Base-by-base conservation (phyloP, 2,888 invertebrate species). In the Pterobdella sp. region DNA sequence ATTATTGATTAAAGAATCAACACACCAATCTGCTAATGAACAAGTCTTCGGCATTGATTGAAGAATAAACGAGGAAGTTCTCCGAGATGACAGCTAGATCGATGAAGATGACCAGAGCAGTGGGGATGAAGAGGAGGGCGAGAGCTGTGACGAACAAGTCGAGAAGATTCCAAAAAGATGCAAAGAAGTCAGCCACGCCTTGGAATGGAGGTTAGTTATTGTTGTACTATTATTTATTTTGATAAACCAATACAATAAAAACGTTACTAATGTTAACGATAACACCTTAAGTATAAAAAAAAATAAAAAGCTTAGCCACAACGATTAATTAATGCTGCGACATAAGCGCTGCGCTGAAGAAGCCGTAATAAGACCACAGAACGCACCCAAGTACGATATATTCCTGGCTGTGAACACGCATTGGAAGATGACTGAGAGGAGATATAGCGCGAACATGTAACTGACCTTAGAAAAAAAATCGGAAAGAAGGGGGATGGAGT, bases 181-280 rank as follows among this genome's bases (percentile, higher is more conserved):
- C 26, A 36, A 71, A 63, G 37, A 71, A 71, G 26, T 71, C 71
- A 1, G 71, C 71, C 60, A 71, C 71, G 2, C 71, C 71, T 34
- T 34, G 1, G 37, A 52, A 26, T 26, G 60, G 60, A 18, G 60
- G 3, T 18, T 4, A 14, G 60, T 22, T n/a, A n/a, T n/a, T n/a
- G n/a, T n/a, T n/a, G n/a, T n/a, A n/a, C n/a, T n/a, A n/a, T n/a
- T n/a, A n/a, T n/a, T n/a, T n/a, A n/a, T n/a, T n/a, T n/a, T n/a
- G n/a, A n/a, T n/a, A n/a, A n/a, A n/a, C n/a, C 56, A 56, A 1
- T n/a, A n/a, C n/a, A n/a, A n/a, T n/a, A n/a, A n/a, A n/a, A n/a
- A n/a, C n/a, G n/a, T n/a, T n/a, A n/a, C n/a, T n/a, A n/a, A n/a
- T n/a, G n/a, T n/a, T n/a, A n/a, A n/a, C n/a, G n/a, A n/a, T n/a